A percentile compares a stretch with the other conserved stretches of the same genome.
Evolutionary conservation across 2,888 invertebrate species (phyloP).

Genomic region (Drosophila heteroneura): DNA sequence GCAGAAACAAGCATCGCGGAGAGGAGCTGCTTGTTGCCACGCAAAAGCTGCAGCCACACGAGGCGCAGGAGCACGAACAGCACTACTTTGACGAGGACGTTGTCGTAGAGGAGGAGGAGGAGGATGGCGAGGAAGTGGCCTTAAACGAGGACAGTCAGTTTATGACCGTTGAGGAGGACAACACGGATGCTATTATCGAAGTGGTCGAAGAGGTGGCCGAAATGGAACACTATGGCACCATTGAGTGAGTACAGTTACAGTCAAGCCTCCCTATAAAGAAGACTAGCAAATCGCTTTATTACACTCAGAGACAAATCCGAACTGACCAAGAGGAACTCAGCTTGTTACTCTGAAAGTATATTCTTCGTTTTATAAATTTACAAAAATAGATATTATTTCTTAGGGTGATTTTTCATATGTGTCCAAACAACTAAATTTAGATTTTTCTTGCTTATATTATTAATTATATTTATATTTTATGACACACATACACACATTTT

Average conservation of each 20-base stretch:
- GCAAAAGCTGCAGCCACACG: constrained; percentile 9
- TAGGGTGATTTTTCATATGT: too few species aligned
- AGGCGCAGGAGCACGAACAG: constrained; percentile 3
- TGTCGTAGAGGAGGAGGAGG: constrained; percentile 44
- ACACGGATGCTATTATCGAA: constrained; percentile 69
- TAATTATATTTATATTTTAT: too few species aligned
- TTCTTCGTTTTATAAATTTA: too few species aligned
- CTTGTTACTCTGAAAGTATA: too few species aligned
- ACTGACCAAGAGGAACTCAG: neutral
- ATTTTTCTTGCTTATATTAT: too few species aligned
- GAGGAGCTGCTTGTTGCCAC: neutral
- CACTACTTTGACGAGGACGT: constrained; percentile 43
- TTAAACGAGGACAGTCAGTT: constrained; percentile 28
- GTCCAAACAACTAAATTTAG: too few species aligned
- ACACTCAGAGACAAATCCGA: neutral
- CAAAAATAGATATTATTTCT: too few species aligned
- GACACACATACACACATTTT: too few species aligned
- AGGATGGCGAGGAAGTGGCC: constrained; percentile 11
- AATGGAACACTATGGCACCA: constrained; percentile 55
- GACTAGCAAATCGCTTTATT: neutral
- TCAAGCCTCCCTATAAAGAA: neutral
- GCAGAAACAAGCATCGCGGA: neutral
- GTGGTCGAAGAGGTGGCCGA: constrained; percentile 67
- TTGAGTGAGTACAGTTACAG: constrained; percentile 56
- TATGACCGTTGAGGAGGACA: constrained; percentile 58